Base-by-base conservation (phyloP, 2,113 vertebrate genomes). In the Lates calcarifer region DNA sequence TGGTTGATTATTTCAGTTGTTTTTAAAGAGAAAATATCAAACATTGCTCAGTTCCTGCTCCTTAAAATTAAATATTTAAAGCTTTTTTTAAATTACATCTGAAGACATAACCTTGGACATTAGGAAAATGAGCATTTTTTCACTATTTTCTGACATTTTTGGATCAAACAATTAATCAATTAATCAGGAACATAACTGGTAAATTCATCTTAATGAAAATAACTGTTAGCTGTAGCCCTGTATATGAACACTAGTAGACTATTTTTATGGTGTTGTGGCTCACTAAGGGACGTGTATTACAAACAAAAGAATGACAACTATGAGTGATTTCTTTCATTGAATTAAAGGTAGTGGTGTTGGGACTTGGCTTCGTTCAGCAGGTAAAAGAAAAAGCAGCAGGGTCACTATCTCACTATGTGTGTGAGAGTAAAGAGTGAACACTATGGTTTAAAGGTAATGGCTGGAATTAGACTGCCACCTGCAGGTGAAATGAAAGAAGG, bases 401-500 rank as follows among this genome's bases (percentile, higher is more conserved):
- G 24, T 67, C 2, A 58, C 5, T 29, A 5, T 55, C 14, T 49
- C 45, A 47, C 18, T 20, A 8, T 33, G 29, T 35, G 11, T 37
- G 22, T 33, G 67, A 65, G 55, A 28, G 5, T 57, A 29, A 37
- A 17, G 51, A 66, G 14, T 29, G 60, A 62, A 29, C 18, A 55
- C 3, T 28, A 12, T 29, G 12, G 22, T 63, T 39, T 66, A 57
- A 11, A 66, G 1, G 22, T 45, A 18, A 69, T 41, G 68, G 8
- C 63, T 69, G 39, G 70, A 39, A 35, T 43, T 73, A 70, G 29
- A 86, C 76, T 43, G 77, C 81, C 91, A 53, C 71, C 89, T 89
- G 67, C 70, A 76, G 91, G 87, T 58, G 55, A 80, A 81, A 80
- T 29, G 2, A 56, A 68, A 41, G 5, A 41, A 81, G 22, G 73